A percentile compares a stretch with the other conserved stretches of the same genome.
These are phyloP conservation scores for Champsocephalus gunnari DNA, from an alignment of 2,797 vertebrate genomes.

Conservation along the genomic window DNA sequence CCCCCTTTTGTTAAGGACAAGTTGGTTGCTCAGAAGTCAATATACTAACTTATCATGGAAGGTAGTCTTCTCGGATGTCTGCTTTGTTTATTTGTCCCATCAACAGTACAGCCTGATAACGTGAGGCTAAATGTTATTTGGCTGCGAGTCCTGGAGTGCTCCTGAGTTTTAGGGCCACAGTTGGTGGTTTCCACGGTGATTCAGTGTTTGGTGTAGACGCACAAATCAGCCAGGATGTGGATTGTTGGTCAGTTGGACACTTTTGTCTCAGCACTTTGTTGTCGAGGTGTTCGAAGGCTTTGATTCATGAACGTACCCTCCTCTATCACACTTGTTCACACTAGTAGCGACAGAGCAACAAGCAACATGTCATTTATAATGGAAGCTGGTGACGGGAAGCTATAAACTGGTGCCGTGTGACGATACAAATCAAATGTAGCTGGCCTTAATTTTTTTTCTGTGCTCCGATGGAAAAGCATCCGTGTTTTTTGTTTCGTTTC, in stretches of 20 bases:
- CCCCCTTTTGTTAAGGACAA: too few relatives aligned
- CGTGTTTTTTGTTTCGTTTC: too few relatives aligned
- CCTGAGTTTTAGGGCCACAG: conserved; percentile 49
- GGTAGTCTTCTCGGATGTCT: not conserved
- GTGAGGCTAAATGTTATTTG: conserved; percentile 28
- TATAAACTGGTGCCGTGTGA: too few relatives aligned
- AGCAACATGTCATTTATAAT: too few relatives aligned
- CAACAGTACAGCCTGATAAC: not conserved
- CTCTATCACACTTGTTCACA: conserved; percentile 12
- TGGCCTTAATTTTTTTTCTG: too few relatives aligned
- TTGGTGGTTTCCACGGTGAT: conserved; percentile 71
- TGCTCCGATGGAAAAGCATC: too few relatives aligned
- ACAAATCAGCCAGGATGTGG: conserved; percentile 69
- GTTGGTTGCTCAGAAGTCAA: not conserved
- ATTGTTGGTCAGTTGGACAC: conserved; percentile 50
- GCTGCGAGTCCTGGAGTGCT: conserved; percentile 30
- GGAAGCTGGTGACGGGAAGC: too few relatives aligned
- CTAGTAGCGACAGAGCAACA: too few relatives aligned
- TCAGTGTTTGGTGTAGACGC: conserved; percentile 62
- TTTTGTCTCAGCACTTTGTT: conserved; percentile 53
- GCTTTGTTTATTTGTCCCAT: conserved; percentile 11
- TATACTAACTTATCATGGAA: too few relatives aligned
- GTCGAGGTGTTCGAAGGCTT: conserved; percentile 41
- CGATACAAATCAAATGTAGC: too few relatives aligned
- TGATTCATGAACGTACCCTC: conserved; percentile 28